phyloP scores from a whole-genome alignment of 2,888 invertebrate species.

The Synanthedon myopaeformis region DNA sequence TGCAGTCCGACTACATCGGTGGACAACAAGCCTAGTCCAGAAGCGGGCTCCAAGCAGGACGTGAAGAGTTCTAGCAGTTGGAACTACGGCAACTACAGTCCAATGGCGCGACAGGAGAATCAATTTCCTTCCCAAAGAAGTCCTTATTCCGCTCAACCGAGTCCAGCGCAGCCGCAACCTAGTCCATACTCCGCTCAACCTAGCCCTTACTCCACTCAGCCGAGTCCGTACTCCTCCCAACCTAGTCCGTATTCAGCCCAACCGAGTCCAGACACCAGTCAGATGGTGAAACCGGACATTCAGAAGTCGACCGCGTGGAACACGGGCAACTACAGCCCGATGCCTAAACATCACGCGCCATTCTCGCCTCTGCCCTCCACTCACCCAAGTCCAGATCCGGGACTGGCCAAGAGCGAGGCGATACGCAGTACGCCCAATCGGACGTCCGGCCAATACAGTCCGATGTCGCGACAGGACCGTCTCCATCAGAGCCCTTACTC shows the following conservation, averaged over 20 bases:
- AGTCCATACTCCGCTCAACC: constrained; percentile 49
- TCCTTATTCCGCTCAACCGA: constrained; percentile 60
- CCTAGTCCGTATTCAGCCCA: constrained; percentile 61
- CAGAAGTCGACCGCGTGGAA: constrained; percentile 58
- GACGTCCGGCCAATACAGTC: constrained; percentile 58
- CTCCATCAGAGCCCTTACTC: constrained; percentile 55
- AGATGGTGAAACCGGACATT: constrained; percentile 52
- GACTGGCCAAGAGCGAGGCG: constrained; percentile 40
- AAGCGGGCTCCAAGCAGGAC: constrained; percentile 46
- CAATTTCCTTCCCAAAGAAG: constrained; percentile 60
- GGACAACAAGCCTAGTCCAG: constrained; percentile 60
- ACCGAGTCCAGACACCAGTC: constrained; percentile 62
- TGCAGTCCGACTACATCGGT: constrained; percentile 61
- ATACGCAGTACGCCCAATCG: constrained; percentile 39
- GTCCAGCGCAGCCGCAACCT: constrained; percentile 47
- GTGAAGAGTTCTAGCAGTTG: constrained; percentile 54
- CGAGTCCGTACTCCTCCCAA: constrained; percentile 61
- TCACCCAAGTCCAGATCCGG: constrained; percentile 56
- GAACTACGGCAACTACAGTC: constrained; percentile 58
- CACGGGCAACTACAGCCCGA: constrained; percentile 56
- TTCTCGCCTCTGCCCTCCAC: constrained; percentile 59
- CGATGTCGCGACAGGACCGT: constrained; percentile 57
- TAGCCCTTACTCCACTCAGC: constrained; percentile 57
- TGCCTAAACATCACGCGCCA: constrained; percentile 59
- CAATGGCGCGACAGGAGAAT: constrained; percentile 56